These are phyloP conservation scores for Nestor notabilis DNA, from an alignment of 2,113 vertebrate genomes.

Conservation along the genomic window DNA sequence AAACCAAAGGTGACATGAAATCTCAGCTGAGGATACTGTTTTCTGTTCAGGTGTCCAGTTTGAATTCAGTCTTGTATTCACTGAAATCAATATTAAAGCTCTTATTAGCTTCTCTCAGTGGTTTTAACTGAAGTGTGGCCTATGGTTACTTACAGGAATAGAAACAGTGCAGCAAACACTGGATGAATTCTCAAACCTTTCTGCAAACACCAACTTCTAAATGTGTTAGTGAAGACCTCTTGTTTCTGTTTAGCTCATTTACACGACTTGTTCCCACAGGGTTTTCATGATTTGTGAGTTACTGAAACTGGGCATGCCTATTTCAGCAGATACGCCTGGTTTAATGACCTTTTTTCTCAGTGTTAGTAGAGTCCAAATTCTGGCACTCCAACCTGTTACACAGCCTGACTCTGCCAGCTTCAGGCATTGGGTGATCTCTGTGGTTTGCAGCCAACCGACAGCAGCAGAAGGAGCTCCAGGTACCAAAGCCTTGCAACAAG, in stretches of 20 bases:
- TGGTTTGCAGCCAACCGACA: not conserved
- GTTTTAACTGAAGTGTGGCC: not conserved
- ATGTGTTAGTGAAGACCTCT: not conserved
- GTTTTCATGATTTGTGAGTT: not conserved
- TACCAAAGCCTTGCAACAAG: not conserved
- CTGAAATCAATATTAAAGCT: rapidly evolving
- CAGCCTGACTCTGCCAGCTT: no score
- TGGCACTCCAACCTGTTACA: not conserved
- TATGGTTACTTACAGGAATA: not conserved
- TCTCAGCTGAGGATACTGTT: not conserved
- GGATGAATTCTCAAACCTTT: not conserved
- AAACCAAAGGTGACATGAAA: not conserved
- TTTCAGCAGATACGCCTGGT: not conserved
- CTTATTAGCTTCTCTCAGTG: not conserved
- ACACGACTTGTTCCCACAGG: not conserved
- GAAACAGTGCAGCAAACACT: not conserved
- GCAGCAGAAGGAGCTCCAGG: not conserved
- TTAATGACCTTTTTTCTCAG: not conserved
- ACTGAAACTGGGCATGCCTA: no score
- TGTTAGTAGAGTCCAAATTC: not conserved
- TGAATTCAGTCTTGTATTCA: not conserved
- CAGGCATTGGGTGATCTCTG: not conserved
- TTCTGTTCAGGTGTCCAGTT: not conserved
- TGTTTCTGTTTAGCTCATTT: not conserved
- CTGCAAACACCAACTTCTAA: not conserved